Evolutionary conservation across 2,797 vertebrate genomes (phyloP).

Genomic region (Spinibarbus caldwelli): DNA sequence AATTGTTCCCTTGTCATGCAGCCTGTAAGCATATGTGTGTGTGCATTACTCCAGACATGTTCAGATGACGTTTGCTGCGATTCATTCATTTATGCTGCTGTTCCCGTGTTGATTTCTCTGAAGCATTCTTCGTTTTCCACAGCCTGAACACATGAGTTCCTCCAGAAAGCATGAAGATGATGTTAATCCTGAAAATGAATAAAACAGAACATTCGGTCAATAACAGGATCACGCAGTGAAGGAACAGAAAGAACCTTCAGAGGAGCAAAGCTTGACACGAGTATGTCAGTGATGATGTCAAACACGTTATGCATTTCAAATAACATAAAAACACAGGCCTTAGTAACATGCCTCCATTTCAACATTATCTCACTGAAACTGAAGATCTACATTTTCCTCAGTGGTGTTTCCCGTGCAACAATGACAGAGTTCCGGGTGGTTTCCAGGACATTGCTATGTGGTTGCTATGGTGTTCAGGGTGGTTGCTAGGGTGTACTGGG

Average conservation of each 20-base stretch:
- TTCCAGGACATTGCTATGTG: neutral
- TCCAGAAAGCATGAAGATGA: slow-evolving; percentile 67
- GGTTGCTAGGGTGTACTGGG: too few relatives aligned
- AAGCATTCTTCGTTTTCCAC: slow-evolving; percentile 77
- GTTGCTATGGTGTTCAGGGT: neutral
- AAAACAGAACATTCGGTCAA: neutral
- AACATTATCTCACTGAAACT: neutral
- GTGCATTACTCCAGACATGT: slow-evolving; percentile 57
- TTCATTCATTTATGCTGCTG: slow-evolving; percentile 50
- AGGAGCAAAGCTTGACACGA: neutral
- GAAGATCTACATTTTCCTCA: neutral
- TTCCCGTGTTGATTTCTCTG: slow-evolving; percentile 66
- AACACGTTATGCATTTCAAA: slow-evolving; percentile 22
- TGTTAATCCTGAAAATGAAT: slow-evolving; percentile 78
- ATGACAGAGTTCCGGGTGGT: neutral
- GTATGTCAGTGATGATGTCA: neutral
- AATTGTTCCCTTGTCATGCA: slow-evolving; percentile 85
- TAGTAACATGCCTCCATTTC: slow-evolving; percentile 13
- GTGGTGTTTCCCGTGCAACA: neutral
- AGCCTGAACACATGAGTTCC: slow-evolving; percentile 70
- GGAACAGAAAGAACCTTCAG: neutral
- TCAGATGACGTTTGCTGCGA: slow-evolving; percentile 58
- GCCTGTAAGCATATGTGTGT: slow-evolving; percentile 55
- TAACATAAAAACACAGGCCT: neutral
- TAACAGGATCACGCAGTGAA: neutral